Percentiles rank a stretch among this genome's conserved stretches.
phyloP scores from a whole-genome alignment of 2,113 vertebrate genomes.

The Acrocephalus arundinaceus region DNA sequence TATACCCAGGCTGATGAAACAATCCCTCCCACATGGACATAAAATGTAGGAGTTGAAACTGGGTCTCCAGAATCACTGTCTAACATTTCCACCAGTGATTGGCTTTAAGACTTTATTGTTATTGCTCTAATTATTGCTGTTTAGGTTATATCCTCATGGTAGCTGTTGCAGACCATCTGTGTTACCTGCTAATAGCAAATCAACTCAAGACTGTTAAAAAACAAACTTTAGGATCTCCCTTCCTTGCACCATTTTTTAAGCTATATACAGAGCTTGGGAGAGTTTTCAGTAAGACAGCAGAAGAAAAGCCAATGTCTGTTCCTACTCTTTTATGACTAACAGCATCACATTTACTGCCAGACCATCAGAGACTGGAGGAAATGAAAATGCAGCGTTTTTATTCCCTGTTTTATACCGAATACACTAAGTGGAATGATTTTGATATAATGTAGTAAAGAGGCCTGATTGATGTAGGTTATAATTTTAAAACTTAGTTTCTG shows the following conservation, averaged over 20 bases:
- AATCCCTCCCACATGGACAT: background rate
- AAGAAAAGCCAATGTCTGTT: background rate
- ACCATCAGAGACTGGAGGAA: background rate
- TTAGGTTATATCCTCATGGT: background rate
- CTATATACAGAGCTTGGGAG: background rate
- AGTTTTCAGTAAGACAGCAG: background rate
- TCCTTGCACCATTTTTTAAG: background rate
- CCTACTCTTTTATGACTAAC: background rate
- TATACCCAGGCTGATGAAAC: accelerated
- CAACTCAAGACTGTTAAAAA: background rate
- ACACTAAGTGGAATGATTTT: conserved; percentile 28
- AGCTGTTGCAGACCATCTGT: background rate
- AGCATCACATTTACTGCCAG: background rate
- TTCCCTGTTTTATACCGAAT: background rate
- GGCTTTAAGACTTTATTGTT: background rate
- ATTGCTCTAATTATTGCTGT: background rate
- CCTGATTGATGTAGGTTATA: conserved; percentile 45
- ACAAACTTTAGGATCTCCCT: background rate
- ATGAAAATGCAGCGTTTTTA: conserved; percentile 30
- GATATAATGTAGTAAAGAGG: conserved; percentile 21
- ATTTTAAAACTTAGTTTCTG: conserved; percentile 58
- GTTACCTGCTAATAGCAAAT: background rate
- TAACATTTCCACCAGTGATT: background rate
- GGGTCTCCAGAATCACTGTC: background rate
- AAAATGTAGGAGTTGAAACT: background rate